phyloP scores from a whole-genome alignment of 2,888 invertebrate genomes.

The Eledona agricola region DNA sequence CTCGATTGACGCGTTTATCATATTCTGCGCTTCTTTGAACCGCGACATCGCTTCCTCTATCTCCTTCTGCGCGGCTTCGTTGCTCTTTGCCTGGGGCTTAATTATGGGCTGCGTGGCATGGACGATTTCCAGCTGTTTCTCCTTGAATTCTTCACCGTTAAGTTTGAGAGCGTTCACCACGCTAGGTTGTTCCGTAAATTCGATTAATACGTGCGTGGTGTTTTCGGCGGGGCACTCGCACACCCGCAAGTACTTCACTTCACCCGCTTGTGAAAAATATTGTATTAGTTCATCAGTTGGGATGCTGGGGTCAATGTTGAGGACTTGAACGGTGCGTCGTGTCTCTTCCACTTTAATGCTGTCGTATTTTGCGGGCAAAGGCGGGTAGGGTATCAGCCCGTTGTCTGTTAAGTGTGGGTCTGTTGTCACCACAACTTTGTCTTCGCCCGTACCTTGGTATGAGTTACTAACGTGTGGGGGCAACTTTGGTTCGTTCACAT shows the following conservation, averaged over 20 bases:
- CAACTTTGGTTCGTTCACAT: constrained; percentile 83
- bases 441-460: constrained; percentile 82
- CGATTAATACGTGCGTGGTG: constrained; percentile 85
- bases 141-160: constrained; percentile 81
- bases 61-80: constrained; percentile 93
- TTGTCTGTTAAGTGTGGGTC: constrained; percentile 87
- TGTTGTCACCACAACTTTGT: constrained; percentile 82
- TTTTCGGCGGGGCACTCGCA: constrained; percentile 85
- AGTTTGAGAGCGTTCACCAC: constrained; percentile 86
- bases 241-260: constrained; percentile 94
- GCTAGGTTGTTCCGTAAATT: constrained; percentile 91
- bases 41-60: constrained; percentile 97
- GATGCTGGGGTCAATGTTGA: constrained; percentile 77
- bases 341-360: constrained; percentile 94
- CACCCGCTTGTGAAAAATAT: constrained; percentile 86
- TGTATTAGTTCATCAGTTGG: constrained; percentile 85
- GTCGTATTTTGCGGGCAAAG: constrained; percentile 87
- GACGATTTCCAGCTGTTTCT: constrained; percentile 74
- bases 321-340: constrained; percentile 87
- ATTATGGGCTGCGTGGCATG: constrained; percentile 93
- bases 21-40: constrained; percentile 94
- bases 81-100: constrained; percentile 94
- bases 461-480: constrained; percentile 92
- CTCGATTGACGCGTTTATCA: constrained; percentile 93
- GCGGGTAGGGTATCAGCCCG: constrained; percentile 90